Base-by-base conservation (phyloP, 2,797 vertebrate genomes). In the Morus bassanus region DNA sequence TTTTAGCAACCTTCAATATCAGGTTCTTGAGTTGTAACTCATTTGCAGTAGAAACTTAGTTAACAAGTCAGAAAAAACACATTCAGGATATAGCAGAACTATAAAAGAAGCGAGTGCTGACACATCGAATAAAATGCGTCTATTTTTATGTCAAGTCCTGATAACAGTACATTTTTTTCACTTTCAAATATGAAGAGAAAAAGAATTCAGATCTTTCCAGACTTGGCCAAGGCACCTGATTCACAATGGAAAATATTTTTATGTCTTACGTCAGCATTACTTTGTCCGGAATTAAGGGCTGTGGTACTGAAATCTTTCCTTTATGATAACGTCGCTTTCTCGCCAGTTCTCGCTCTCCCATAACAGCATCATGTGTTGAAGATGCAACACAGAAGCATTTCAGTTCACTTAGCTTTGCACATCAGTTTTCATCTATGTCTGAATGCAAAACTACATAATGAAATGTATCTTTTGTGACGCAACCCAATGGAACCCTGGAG, bases 121-220 rank as follows among this genome's bases (percentile, higher is more conserved):
- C 92, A 94, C 63, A 70, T 87, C 61, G 69, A 93, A 95, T 73
- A 96, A 79, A 95, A 93, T 6, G 6, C 4, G 0, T 63, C 94
- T 96, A 95, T 97, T 97, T 97, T 97, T 95, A 95, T 88, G 64
- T 85, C 72, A 69, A 57, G 77, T 74, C 45, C 68, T 76, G 91
- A 96, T 96, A 96, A 88, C 33, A 43, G 39, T 11, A 59, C 60
- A 61, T 84, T 90, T 95, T 95, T 95, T 94, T 91, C 65, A 61
- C 85, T 94, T 96, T 93, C 63, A 95, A 91, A 84, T 57, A 95
- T 80, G 80, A 95, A 92, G 68, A 88, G 50, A 64, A 86, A 89
- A 93, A 83, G 19, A 91, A 91, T 78, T 87, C 63, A 88, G 43
- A n/a, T 87, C 82, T 88, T 93, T 72, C 45, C 60, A 64, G 74